Evolutionary conservation across 2,888 invertebrate genomes (phyloP), one percentile per base, ranked within the genome.

Genomic region (Yponomeuta cagnagella): DNA sequence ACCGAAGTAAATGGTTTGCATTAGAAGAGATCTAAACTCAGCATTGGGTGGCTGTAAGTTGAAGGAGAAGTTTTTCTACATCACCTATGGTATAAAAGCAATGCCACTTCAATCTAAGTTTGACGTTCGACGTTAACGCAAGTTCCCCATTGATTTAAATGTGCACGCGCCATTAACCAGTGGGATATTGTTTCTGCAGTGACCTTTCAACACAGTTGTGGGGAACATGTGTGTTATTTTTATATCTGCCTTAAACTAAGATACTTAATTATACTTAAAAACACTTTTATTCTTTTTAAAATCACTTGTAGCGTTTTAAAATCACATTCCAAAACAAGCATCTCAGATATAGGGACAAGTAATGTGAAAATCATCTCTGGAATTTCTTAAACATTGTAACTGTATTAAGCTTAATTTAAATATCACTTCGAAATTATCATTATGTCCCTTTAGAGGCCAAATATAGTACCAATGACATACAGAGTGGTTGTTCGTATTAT

Each of bases 61-160:
- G 23, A 23, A 23, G 23, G 23, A 23, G 23, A 23, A 23, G 23
- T 23, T 23, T 23, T 23, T 23, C 23, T 23, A 23, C 1, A 23
- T 23, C 23, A 23, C 23, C 23, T 23, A 23, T 23, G 23, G 23
- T 23, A 23, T 23, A 23, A 23, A 23, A 23, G 23, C 23, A 23
- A 23, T 23, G 23, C 23, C 23, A 23, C 23, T 23, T 23, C 23
- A 23, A 23, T 23, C 23, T 0, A 23, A 23, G 23, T 23, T 23
- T 23, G 23, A 23, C 23, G 23, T 23, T 23, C 23, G 23, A 23
- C 23, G 23, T 23, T 23, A 23, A 23, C 23, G 71, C 70, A 73
- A 70, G 71, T 70, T 63, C 8, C 33, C 71, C 70, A 71, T 72
- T 71, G 73, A 74, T 72, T 73, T 74, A 73, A 73, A 72, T 72